Conservation (phyloP, 1,140 invertebrate species). For the Trinorchestia longiramus region DNA sequence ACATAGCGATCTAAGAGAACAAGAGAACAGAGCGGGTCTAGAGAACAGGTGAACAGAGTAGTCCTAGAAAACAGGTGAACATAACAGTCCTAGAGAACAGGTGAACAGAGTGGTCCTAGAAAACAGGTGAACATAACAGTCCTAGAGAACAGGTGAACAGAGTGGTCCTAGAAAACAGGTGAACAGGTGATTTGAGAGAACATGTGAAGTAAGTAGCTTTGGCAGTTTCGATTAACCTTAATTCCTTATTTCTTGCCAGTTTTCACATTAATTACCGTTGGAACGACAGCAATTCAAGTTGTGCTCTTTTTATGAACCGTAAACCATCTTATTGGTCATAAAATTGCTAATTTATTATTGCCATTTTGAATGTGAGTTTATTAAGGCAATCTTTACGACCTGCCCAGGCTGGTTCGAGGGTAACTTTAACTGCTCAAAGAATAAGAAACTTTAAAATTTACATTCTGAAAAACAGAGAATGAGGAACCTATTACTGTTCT, state of each 20-base stretch:
- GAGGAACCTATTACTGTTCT: neutral
- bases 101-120: neutral
- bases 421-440: neutral
- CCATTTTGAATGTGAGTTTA: conserved; percentile 54
- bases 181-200: neutral
- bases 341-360: conserved; percentile 53
- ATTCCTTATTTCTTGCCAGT: neutral
- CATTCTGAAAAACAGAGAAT: neutral
- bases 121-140: neutral
- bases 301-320: conserved; percentile 43
- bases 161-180: neutral
- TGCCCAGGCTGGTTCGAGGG: neutral
- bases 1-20: neutral
- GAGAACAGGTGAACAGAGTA: neutral
- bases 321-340: conserved; percentile 51
- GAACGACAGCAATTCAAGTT: conserved; percentile 39
- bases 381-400: conserved; percentile 31
- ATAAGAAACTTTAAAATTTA: neutral
- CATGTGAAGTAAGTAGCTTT: neutral
- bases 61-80: neutral
- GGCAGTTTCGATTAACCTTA: neutral
- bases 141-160: neutral
- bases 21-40: neutral
- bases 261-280: conserved; percentile 24
- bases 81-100: neutral